phyloP scores from a whole-genome alignment of 2,888 invertebrate genomes.

The Nomada ferruginata region DNA sequence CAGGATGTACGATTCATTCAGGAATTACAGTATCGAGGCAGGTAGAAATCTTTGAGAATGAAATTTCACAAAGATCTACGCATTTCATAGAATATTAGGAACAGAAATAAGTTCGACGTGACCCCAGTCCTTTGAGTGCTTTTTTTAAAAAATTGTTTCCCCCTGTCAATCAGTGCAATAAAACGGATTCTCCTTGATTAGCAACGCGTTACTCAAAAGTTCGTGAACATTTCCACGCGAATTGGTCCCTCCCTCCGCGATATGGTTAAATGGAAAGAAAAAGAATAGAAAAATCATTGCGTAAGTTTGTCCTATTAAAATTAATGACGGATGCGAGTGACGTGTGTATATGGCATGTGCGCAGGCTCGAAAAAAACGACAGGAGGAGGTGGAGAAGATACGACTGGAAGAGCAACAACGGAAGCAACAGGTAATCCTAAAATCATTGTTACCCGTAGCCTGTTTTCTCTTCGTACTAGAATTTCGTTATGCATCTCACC shows the following conservation, averaged over 20 bases:
- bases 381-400: slow-evolving; percentile 93
- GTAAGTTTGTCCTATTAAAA: slow-evolving; percentile 55
- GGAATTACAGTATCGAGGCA: not conserved
- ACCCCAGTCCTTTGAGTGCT: slow-evolving; percentile 1
- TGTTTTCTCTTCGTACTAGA: slow-evolving; percentile 13
- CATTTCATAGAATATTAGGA: not conserved
- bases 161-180: not conserved
- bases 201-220: not conserved
- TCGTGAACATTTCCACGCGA: not conserved
- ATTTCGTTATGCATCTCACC: too few relatives aligned
- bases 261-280: not conserved
- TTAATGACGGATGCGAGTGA: slow-evolving; percentile 77
- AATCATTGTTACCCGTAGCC: slow-evolving; percentile 57
- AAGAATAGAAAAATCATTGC: slow-evolving; percentile 49
- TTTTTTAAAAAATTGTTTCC: slow-evolving; percentile 1
- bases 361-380: slow-evolving; percentile 93
- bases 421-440: slow-evolving; percentile 91
- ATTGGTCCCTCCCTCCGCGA: not conserved
- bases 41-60: not conserved
- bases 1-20: too few relatives aligned
- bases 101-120: not conserved
- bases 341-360: slow-evolving; percentile 83
- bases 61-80: not conserved
- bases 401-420: slow-evolving; percentile 93
- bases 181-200: not conserved